Evolutionary conservation across 2,888 invertebrate species (phyloP).

Genomic region (Minunthozetes semirufus): DNA sequence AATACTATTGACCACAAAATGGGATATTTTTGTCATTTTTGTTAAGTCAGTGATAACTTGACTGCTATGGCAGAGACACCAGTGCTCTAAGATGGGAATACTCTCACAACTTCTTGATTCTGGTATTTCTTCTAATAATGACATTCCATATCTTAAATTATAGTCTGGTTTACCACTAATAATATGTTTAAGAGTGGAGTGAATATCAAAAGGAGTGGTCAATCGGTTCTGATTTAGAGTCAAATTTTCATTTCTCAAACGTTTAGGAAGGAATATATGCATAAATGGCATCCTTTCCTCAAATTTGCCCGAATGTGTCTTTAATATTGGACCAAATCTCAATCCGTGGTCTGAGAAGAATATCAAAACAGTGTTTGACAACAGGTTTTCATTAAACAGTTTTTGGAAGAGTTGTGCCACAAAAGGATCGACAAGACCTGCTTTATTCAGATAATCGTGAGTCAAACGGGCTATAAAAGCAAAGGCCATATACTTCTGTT

Average conservation of each 20-base stretch:
- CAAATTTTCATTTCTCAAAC: constrained; percentile 40
- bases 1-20: not conserved
- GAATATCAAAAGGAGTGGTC: constrained; percentile 50
- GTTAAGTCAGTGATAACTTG: not conserved
- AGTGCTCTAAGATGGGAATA: constrained; percentile 47
- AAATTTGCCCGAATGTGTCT: constrained; percentile 58
- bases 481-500: constrained; percentile 45
- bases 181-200: constrained; percentile 48
- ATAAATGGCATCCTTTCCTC: constrained; percentile 50
- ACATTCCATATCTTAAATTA: constrained; percentile 41
- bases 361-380: constrained; percentile 63
- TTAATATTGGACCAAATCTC: constrained; percentile 72
- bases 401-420: constrained; percentile 54
- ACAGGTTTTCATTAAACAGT: constrained; percentile 53
- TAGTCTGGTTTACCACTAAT: constrained; percentile 36
- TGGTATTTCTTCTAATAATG: constrained; percentile 47
- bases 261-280: constrained; percentile 47
- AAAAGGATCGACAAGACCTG: constrained; percentile 46
- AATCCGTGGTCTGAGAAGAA: constrained; percentile 82
- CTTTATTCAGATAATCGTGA: constrained; percentile 47
- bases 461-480: constrained; percentile 47
- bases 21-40: not conserved
- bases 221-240: constrained; percentile 46
- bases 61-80: constrained; percentile 47
- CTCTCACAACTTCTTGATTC: constrained; percentile 47